Evolutionary conservation across 92 coral and sea anemone genomes (phyloP).

Genomic region (Phenganax subtilis): DNA sequence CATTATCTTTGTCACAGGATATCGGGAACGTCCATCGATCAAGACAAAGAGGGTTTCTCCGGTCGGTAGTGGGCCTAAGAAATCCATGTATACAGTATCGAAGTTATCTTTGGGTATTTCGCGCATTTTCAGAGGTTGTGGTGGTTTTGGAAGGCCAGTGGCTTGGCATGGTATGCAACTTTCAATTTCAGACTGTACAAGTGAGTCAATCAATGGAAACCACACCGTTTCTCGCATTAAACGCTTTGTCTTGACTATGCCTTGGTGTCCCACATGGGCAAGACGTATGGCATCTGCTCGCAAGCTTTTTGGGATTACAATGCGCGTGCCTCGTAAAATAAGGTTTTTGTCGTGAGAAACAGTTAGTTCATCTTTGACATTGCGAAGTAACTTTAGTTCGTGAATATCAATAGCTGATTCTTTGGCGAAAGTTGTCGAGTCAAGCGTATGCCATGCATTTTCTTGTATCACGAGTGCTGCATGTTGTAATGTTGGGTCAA

Average conservation of each 20-base stretch:
- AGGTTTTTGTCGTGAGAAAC: neutral
- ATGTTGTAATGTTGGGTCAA: slow-evolving; percentile 4
- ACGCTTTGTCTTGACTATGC: neutral
- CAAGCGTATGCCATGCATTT: too few species aligned
- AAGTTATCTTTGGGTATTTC: neutral
- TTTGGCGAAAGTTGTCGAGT: too few species aligned
- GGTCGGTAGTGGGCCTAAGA: slow-evolving; percentile 15
- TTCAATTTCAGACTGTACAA: neutral
- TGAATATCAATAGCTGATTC: too few species aligned
- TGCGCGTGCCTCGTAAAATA: neutral
- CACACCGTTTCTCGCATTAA: neutral
- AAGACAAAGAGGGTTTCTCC: neutral
- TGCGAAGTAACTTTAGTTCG: too few species aligned
- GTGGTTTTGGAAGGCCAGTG: neutral
- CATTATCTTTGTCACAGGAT: neutral
- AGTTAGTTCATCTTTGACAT: too few species aligned
- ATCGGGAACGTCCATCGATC: slow-evolving; percentile 19
- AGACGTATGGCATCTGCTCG: neutral
- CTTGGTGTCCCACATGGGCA: neutral
- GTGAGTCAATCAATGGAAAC: neutral
- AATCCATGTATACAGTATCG: slow-evolving; percentile 10
- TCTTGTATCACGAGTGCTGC: neutral
- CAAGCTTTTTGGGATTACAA: neutral
- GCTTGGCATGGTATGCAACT: neutral
- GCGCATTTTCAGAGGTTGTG: neutral